A percentile compares a stretch with the other conserved stretches of the same genome.
Evolutionary conservation across 2,113 vertebrate species (phyloP).

Genomic region (Pluvianellus socialis): DNA sequence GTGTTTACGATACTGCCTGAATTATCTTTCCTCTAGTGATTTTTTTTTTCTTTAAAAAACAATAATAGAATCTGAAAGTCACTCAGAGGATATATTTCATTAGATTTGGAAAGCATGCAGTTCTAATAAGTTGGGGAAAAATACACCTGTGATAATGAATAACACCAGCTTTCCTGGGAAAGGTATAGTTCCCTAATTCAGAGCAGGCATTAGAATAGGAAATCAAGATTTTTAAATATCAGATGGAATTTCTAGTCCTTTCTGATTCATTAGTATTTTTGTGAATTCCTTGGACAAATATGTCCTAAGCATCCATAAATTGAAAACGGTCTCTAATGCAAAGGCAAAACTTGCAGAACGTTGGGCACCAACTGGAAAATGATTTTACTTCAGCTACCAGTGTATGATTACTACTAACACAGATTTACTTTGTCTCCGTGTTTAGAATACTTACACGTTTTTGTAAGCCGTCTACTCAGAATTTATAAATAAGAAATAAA

Average conservation of each 20-base stretch:
- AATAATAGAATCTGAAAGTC: background rate
- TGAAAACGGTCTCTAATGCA: background rate
- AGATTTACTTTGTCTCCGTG: conserved; percentile 12
- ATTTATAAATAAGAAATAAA: conserved; percentile 62
- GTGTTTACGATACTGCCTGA: background rate
- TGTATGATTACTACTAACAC: conserved; percentile 3
- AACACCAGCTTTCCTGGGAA: background rate
- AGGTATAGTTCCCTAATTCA: background rate
- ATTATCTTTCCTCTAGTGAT: background rate
- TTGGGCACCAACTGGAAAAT: conserved; percentile 33
- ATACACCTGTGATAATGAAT: background rate
- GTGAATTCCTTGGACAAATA: background rate
- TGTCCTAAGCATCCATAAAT: background rate
- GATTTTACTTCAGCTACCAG: conserved; percentile 18
- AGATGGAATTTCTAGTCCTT: background rate
- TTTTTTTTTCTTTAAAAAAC: background rate
- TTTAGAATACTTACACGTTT: conserved; percentile 33
- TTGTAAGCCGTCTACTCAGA: conserved; percentile 33
- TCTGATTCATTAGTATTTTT: background rate
- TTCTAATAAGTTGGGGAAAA: background rate
- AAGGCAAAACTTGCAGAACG: conserved; percentile 34
- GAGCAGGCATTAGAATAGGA: background rate
- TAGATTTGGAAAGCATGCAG: background rate
- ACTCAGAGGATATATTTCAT: background rate
- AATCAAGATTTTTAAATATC: background rate